Base-by-base conservation (phyloP, 2,888 invertebrate species). In the Noctua janthina region DNA sequence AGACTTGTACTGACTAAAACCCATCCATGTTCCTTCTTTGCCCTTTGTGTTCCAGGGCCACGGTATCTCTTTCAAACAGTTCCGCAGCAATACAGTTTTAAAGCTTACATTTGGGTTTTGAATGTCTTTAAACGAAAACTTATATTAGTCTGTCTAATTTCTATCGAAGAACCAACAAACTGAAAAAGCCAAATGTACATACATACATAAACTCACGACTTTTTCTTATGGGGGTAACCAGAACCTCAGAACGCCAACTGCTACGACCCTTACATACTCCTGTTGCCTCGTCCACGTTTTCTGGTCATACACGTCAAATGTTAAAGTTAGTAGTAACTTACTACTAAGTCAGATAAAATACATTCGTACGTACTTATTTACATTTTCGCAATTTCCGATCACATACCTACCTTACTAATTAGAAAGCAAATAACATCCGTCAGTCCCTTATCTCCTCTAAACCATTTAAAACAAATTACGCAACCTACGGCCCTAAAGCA, bases 381-480 rank as follows among this genome's bases (percentile, higher is more conserved):
- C 10, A 74, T 49, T 62, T 29, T 43, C 5, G 13, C 15, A 43
- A n/a, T 35, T 35, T 54, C 2, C 39, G 13, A 29, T 23, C 17
- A 43, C n/a, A 43, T 51, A 13, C 1, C 20, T 3, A 68, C 2
- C 13, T 0, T 39, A 62, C 2, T 69, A 29, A 20, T 68, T 64
- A 39, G 2, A 39, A 83, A 83, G 8, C 39, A 43, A 39, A 71
- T 20, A 76, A 29, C 62, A 78, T 73, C 62, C 15, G 49, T 82
- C 74, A 71, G 51, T 39, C 64, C 64, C 64, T 10, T 62, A 64
- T 72, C 78, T 74, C 46, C 76, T 17, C 43, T 73, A 51, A 80
- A 73, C 73, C 76, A 76, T 77, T 87, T 76, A 84, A 84, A 85
- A 81, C 39, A 87, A 86, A 87, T 86, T 46, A 85, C 76, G 51